Evolutionary conservation across 2,113 vertebrate genomes (phyloP).

Genomic region (Pterocles orientalis): DNA sequence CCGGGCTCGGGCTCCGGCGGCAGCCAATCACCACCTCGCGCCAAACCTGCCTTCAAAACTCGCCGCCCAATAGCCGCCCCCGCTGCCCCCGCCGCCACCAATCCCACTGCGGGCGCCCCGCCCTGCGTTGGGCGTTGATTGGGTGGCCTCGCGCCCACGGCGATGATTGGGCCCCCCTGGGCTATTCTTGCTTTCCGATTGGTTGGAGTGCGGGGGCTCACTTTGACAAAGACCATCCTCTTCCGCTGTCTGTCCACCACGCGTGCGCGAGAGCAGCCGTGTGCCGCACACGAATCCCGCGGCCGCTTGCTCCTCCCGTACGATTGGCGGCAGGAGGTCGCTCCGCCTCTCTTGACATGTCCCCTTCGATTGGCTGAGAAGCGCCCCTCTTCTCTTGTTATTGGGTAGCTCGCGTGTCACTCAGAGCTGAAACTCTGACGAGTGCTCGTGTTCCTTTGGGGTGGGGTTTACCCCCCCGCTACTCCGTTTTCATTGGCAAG

Average conservation of each 20-base stretch:
- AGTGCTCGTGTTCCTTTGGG: fast-evolving
- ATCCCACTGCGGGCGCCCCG: neutral
- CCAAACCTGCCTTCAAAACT: constrained; percentile 39
- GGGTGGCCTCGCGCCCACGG: neutral
- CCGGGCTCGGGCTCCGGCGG: neutral
- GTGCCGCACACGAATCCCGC: neutral
- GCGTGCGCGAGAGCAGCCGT: neutral
- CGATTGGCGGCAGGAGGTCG: fast-evolving
- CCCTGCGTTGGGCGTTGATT: neutral
- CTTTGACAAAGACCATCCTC: constrained; percentile 13
- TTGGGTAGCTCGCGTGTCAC: fast-evolving
- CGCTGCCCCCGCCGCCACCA: neutral
- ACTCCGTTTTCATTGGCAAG: neutral
- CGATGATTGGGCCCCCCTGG: neutral
- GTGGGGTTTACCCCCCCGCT: fast-evolving
- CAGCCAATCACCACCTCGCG: constrained; percentile 40
- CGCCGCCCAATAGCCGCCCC: neutral
- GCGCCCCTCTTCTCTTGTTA: fast-evolving
- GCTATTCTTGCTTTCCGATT: fast-evolving
- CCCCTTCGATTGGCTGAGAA: neutral
- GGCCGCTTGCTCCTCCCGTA: neutral
- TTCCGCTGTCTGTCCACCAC: neutral
- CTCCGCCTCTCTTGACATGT: fast-evolving
- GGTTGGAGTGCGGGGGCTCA: neutral
- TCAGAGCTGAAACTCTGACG: fast-evolving